Evolutionary conservation across 2,113 vertebrate species (phyloP).

Genomic region (Barbus barbus): DNA sequence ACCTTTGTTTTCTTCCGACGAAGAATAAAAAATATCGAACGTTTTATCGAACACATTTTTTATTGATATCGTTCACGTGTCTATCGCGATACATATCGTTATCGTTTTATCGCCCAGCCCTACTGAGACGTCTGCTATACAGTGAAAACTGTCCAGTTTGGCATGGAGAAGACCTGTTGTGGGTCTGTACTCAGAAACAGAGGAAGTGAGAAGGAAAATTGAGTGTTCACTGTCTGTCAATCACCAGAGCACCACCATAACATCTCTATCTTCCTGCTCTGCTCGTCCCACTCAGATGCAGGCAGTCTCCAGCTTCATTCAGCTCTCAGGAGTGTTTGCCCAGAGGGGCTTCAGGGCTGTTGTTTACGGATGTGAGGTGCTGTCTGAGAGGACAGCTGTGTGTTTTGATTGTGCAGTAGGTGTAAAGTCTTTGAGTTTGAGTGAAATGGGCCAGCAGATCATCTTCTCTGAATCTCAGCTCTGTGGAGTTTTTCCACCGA

Average conservation of each 20-base stretch:
- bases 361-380: not conserved
- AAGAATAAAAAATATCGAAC: too few species aligned
- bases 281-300: too few species aligned
- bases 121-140: too few species aligned
- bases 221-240: not conserved
- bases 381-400: conserved; percentile 2
- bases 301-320: not conserved
- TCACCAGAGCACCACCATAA: not conserved
- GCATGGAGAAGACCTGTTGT: not conserved
- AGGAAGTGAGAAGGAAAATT: not conserved
- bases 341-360: not conserved
- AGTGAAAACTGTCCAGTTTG: not conserved
- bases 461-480: too few species aligned
- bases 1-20: too few species aligned
- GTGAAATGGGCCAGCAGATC: not conserved
- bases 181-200: not conserved
- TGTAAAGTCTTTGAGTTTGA: not conserved
- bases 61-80: too few species aligned
- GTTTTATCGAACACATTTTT: too few species aligned
- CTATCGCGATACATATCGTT: too few species aligned
- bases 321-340: not conserved
- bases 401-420: not conserved
- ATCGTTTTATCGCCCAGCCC: too few species aligned
- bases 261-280: not conserved
- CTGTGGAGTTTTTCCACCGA: too few species aligned